A percentile compares a stretch with the other conserved stretches of the same genome.
These are phyloP conservation scores for Pachyramphus minor DNA, from an alignment of 2,113 vertebrate species.

Conservation along the genomic window DNA sequence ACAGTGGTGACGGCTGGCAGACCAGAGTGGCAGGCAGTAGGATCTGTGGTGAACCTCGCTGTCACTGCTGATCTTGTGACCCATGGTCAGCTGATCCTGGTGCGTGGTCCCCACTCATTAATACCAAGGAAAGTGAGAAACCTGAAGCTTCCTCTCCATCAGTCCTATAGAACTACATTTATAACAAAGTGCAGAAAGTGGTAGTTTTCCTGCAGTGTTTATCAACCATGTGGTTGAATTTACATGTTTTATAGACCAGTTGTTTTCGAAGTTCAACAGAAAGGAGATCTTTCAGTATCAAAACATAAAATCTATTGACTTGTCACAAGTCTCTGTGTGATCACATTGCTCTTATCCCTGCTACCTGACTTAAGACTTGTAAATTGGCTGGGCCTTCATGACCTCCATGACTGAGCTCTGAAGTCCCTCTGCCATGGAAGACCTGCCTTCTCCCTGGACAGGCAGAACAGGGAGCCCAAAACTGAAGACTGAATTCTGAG, in stretches of 20 bases:
- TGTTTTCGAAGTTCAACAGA: neutral
- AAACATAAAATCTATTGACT: neutral
- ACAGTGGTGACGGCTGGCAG: neutral
- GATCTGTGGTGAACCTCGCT: constrained; percentile 1
- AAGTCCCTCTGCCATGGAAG: rapidly evolving
- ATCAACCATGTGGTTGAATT: neutral
- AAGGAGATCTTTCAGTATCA: neutral
- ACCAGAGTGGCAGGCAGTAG: neutral
- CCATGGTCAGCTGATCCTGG: neutral
- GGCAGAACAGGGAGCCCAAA: neutral
- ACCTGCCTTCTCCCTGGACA: neutral
- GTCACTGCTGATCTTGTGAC: neutral
- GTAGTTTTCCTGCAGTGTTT: neutral
- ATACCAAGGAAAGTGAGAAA: constrained; percentile 30
- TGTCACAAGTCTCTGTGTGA: neutral
- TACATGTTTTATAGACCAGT: neutral
- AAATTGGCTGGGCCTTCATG: neutral
- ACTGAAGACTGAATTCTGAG: neutral
- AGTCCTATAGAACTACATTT: neutral
- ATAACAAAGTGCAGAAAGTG: neutral
- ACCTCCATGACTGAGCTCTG: neutral
- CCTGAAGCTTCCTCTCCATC: neutral
- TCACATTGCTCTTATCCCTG: neutral
- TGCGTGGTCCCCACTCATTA: neutral
- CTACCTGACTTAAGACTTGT: neutral